A percentile compares a stretch with the other conserved stretches of the same genome.
Evolutionary conservation across 1,140 invertebrate genomes (phyloP).

Genomic region (Caenorhabditis latens): DNA sequence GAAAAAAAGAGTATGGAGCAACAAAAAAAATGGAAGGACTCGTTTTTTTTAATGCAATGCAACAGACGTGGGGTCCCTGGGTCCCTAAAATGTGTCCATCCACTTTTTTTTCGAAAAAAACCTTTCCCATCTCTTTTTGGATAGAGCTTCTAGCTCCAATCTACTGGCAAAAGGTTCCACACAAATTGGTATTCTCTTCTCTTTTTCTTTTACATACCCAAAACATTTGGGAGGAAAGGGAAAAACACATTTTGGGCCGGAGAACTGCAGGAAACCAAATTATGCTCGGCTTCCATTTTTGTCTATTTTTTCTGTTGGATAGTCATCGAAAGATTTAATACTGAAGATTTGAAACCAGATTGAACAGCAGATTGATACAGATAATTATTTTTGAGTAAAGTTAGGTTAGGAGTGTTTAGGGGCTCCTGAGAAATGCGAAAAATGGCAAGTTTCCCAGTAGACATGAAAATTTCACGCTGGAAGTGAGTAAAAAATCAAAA

Average conservation of each 20-base stretch:
- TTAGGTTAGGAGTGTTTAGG: too few relatives aligned
- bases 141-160: neutral
- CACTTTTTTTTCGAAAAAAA: neutral
- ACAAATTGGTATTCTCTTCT: constrained; percentile 29
- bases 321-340: too few relatives aligned
- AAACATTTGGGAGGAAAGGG: neutral
- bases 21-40: neutral
- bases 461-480: too few relatives aligned
- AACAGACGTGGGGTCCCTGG: neutral
- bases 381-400: too few relatives aligned
- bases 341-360: too few relatives aligned
- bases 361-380: too few relatives aligned
- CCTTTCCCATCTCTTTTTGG: neutral
- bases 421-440: too few relatives aligned
- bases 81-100: neutral
- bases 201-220: neutral
- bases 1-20: neutral
- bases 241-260: neutral
- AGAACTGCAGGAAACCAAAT: neutral
- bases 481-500: too few relatives aligned
- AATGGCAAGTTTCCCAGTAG: too few relatives aligned
- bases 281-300: neutral
- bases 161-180: neutral
- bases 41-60: constrained; percentile 29
- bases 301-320: neutral